These are phyloP conservation scores for Forbesichthys agassizii DNA, from an alignment of 2,113 vertebrate genomes.

Conservation along the genomic window DNA sequence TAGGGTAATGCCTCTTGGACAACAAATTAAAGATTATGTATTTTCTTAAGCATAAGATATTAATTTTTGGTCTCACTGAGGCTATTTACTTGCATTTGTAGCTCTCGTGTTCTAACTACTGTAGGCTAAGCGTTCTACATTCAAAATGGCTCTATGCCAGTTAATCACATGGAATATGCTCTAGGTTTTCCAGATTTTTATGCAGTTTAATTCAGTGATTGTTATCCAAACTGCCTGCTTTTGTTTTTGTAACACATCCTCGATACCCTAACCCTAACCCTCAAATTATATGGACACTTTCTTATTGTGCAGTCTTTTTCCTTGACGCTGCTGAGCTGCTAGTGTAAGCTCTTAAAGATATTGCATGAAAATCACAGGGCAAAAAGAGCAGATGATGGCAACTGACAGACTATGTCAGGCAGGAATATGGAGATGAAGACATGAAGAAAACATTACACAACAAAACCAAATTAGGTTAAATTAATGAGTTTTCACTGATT, in stretches of 20 bases:
- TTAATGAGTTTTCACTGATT: background rate
- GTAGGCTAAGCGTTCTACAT: constrained; percentile 9
- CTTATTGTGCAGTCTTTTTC: background rate
- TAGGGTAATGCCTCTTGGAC: background rate
- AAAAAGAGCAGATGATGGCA: background rate
- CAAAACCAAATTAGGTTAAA: too few relatives aligned
- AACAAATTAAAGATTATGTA: background rate
- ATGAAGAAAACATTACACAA: constrained; percentile 17
- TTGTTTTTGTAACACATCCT: background rate
- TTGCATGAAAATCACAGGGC: constrained; percentile 9
- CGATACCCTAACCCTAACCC: constrained; percentile 15
- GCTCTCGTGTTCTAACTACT: constrained; percentile 3
- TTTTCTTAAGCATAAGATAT: background rate
- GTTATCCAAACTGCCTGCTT: constrained; percentile 4
- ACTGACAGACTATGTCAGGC: background rate
- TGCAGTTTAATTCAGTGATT: constrained; percentile 19
- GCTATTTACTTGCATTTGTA: constrained; percentile 14
- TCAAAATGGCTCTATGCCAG: constrained; percentile 39
- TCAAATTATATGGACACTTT: constrained; percentile 10
- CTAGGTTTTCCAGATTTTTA: constrained; percentile 13
- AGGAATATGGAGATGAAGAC: constrained; percentile 29
- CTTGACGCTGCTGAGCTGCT: background rate
- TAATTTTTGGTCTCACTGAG: background rate
- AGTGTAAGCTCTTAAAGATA: background rate
- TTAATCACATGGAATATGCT: constrained; percentile 10